phyloP scores from a whole-genome alignment of 2,113 vertebrate species.

The Salminus brasiliensis region DNA sequence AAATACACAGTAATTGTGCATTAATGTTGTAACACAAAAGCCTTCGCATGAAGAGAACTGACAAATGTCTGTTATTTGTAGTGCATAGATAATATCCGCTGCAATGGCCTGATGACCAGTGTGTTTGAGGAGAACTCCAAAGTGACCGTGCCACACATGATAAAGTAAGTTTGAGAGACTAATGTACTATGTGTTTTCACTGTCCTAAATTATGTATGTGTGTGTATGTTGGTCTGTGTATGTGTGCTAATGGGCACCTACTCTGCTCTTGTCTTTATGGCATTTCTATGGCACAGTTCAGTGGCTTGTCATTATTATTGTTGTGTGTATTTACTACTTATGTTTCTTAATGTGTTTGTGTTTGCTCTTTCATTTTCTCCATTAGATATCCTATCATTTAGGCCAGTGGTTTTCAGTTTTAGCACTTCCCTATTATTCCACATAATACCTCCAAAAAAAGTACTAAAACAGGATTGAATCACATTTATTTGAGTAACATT shows the following conservation, averaged over 20 bases:
- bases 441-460: no score
- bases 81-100: constrained; percentile 99
- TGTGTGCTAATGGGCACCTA: constrained; percentile 24
- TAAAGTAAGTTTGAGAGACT: constrained; percentile 85
- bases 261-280: constrained; percentile 26
- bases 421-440: no score
- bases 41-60: no score
- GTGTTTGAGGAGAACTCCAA: constrained; percentile 99
- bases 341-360: background rate
- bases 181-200: background rate
- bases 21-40: no score
- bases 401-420: no score
- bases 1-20: no score
- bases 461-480: no score
- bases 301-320: background rate
- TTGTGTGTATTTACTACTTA: background rate
- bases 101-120: constrained; percentile 98
- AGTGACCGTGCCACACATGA: constrained; percentile 98
- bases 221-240: constrained; percentile 8
- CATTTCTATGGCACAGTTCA: constrained; percentile 3
- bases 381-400: no score
- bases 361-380: background rate
- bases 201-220: background rate
- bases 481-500: no score
- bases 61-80: constrained; percentile 62